Evolutionary conservation across 2,888 invertebrate species (phyloP).

Genomic region (Euplexia lucipara): DNA sequence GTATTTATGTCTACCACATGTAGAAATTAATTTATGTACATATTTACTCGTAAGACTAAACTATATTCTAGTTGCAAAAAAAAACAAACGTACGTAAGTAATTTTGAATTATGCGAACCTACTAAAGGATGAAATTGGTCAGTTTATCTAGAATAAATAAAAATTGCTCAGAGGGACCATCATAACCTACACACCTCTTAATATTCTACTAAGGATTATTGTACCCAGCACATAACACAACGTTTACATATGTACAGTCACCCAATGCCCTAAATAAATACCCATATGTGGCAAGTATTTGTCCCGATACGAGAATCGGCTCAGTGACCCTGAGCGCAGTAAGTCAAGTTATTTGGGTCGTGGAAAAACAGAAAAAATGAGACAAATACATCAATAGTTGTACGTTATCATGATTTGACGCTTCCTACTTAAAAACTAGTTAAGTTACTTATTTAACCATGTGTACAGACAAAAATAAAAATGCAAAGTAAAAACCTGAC

Average conservation of each 20-base stretch:
- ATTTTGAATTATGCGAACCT: too few relatives aligned
- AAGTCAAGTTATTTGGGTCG: conserved; percentile 14
- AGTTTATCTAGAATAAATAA: too few relatives aligned
- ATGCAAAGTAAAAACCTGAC: not conserved
- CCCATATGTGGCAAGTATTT: not conserved
- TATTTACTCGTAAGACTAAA: too few relatives aligned
- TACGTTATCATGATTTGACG: conserved; percentile 6
- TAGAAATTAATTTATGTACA: too few relatives aligned
- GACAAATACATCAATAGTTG: conserved; percentile 5
- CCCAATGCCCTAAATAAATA: conserved; percentile 12
- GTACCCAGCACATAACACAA: not conserved
- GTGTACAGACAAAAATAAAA: not conserved
- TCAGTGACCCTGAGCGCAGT: conserved; percentile 21
- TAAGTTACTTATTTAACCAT: not conserved
- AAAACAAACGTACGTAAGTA: too few relatives aligned
- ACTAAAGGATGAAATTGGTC: too few relatives aligned
- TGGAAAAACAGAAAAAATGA: conserved; percentile 3
- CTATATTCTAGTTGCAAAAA: too few relatives aligned
- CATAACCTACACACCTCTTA: too few relatives aligned
- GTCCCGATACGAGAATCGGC: conserved; percentile 17
- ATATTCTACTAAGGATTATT: too few relatives aligned
- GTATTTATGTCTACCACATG: too few relatives aligned
- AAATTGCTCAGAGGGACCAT: too few relatives aligned
- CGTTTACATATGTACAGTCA: not conserved
- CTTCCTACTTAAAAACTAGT: conserved; percentile 10